Base-by-base conservation (phyloP, 2,797 vertebrate genomes). In the Brachymystax lenok region DNA sequence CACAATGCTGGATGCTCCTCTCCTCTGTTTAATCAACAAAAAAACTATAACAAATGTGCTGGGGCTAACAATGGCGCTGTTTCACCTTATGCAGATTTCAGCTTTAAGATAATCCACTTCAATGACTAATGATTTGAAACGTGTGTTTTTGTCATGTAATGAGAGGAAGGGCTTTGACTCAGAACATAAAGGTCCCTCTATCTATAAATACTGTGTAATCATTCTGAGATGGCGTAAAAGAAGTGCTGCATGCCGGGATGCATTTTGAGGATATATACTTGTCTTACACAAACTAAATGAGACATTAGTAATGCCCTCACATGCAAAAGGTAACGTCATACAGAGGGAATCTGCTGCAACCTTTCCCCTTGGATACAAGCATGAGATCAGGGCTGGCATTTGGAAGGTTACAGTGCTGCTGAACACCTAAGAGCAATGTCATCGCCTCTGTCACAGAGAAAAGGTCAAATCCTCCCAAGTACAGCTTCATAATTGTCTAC, bases 381-480 rank as follows among this genome's bases (percentile, higher is more conserved):
- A 30, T 50, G 46, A 51, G 69, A 75, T 73, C 61, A 68, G 66
- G n/a, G 74, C 40, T 79, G 80, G 77, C 75, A 82, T 84, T 82
- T 77, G 70, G 40, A 80, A 71, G 80, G 74, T 82, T 75, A 69
- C 46, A 46, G 64, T 71, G 51, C 10, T 68, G 51, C 13, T 74
- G 66, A 77, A 76, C 64, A 74, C 74, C 71, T 78, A 78, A 24
- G 76, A 51, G 70, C 54, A 73, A 64, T 59, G 56, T 19, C 63
- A 77, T 74, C 74, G 2, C n/a, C 67, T 67, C 76, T 70, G 78
- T 74, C 71, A 75, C 40, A n/a, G 54, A 27, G 75, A 69, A 76
- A 80, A 82, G 80, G 76, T 82, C 74, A 78, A 35, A 12, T 67
- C n/a, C 68, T 70, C 71, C 30, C 33, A 59, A 66, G 69, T 74